Percentiles rank a stretch among this genome's conserved stretches.
Conservation (phyloP, 2,113 vertebrate species). For the Hippocampus zosterae region DNA sequence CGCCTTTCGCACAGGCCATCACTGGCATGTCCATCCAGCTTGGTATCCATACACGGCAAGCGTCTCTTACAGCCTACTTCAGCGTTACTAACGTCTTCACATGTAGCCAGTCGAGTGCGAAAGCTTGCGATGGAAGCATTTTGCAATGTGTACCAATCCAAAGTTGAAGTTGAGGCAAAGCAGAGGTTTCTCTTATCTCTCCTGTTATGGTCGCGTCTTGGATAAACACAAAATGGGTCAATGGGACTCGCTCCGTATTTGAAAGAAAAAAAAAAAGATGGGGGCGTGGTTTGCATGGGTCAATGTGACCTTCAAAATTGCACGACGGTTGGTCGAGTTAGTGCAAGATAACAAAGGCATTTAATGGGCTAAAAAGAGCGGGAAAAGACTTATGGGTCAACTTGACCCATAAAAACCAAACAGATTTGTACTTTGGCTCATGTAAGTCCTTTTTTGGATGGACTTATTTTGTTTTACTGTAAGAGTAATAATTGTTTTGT, state of each 20-base stretch:
- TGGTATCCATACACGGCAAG: background rate
- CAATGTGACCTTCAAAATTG: too few relatives aligned
- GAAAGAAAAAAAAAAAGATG: background rate
- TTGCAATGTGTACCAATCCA: background rate
- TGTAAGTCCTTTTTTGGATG: too few relatives aligned
- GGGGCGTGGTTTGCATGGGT: too few relatives aligned
- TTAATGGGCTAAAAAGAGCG: too few relatives aligned
- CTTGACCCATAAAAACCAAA: too few relatives aligned
- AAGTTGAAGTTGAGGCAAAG: background rate
- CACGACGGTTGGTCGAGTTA: too few relatives aligned
- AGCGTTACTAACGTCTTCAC: constrained; percentile 42
- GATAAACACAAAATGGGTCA: background rate
- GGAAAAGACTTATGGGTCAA: too few relatives aligned
- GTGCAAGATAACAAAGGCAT: too few relatives aligned
- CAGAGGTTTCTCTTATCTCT: background rate
- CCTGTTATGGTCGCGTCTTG: too few relatives aligned
- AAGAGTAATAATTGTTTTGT: too few relatives aligned
- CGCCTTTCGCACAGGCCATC: constrained; percentile 42
- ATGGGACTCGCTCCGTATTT: background rate
- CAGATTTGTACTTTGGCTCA: too few relatives aligned
- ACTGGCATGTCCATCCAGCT: constrained; percentile 25
- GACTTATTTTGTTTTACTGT: too few relatives aligned
- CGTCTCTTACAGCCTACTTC: constrained; percentile 16
- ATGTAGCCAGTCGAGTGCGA: constrained; percentile 33
- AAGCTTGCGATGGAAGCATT: background rate